Evolutionary conservation across 2,797 vertebrate genomes (phyloP).

Genomic region (Emys orbicularis): DNA sequence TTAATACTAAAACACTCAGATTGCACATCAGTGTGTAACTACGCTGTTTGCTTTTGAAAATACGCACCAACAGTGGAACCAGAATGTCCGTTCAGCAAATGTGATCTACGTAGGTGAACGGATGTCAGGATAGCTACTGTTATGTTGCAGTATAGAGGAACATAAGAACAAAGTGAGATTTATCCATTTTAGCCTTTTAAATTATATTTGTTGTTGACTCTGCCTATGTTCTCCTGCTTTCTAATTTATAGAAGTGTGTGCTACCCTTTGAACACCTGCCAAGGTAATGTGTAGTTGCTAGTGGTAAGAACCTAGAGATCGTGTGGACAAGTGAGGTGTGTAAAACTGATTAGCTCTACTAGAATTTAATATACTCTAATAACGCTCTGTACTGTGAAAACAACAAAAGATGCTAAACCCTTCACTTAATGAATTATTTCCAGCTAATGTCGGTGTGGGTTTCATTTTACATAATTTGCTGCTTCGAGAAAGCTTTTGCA

Average conservation of each 20-base stretch:
- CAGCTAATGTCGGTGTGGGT: neutral
- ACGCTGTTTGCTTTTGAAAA: neutral
- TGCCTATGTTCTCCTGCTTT: neutral
- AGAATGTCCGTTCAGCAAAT: fast-evolving
- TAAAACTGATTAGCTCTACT: neutral
- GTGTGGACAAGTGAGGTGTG: neutral
- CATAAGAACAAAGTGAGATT: neutral
- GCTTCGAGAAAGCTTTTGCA: neutral
- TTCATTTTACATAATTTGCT: neutral
- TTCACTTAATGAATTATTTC: conserved; percentile 21
- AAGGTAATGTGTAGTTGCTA: neutral
- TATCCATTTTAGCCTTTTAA: fast-evolving
- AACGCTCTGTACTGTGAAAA: neutral
- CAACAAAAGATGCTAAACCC: neutral
- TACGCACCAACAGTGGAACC: neutral
- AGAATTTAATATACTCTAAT: neutral
- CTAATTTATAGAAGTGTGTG: fast-evolving
- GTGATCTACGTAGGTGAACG: fast-evolving
- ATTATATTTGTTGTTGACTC: neutral
- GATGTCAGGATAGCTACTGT: neutral
- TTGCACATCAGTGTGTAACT: fast-evolving
- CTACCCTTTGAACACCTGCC: neutral
- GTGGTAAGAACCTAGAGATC: neutral
- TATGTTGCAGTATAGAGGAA: fast-evolving
- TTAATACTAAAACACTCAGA: neutral